Evolutionary conservation across 2,797 vertebrate species (phyloP), one percentile per base, ranked within the genome.

Genomic region (Coendou prehensilis): DNA sequence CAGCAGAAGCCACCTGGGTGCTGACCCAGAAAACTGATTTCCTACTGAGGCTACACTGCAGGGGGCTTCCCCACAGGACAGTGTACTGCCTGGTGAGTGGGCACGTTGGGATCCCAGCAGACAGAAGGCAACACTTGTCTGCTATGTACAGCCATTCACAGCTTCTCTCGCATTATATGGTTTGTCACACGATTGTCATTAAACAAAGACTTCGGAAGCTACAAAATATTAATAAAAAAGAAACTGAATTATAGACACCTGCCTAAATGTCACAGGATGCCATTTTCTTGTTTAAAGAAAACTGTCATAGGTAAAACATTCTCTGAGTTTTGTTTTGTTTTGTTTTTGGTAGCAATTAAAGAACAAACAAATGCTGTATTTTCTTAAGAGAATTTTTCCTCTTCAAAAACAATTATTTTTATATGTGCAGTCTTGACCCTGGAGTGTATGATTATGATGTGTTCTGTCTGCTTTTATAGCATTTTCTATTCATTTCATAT

Each of bases 161-260:
- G 41, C 22, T 28, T 73, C 57, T 69, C 30, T 13, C 79, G 17
- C 81, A 26, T 18, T 45, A 28, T 2, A 11, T 1, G 45, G 30
- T 13, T 50, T 59, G 52, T 59, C 50, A 52, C 1, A 33, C 8
- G 54, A 89, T 50, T 89, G 88, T 87, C 80, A 20, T 86, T 57
- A 89, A 93, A 94, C 26, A 95, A 95, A 88, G 69, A 52, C 17
- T 89, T 41, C 52, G 50, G 50, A 54, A 94, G 95, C 30, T 20
- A 73, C 5, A 47, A 33, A 82, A 11, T 63, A 54, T 80, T 80
- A 81, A 79, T 73, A 87, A 91, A 92, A 10, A 64, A n/a, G 23
- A 80, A 73, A 79, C 14, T 57, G 33, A 64, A 22, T 30, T 67
- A 26, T n/a, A 97, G 54, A 69, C 82, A 94, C 41, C 57, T 93